Percentiles rank a stretch among this genome's conserved stretches.
These are phyloP conservation scores for Clarias platycephalus DNA, from an alignment of 2,797 vertebrate species.

Conservation along the genomic window DNA sequence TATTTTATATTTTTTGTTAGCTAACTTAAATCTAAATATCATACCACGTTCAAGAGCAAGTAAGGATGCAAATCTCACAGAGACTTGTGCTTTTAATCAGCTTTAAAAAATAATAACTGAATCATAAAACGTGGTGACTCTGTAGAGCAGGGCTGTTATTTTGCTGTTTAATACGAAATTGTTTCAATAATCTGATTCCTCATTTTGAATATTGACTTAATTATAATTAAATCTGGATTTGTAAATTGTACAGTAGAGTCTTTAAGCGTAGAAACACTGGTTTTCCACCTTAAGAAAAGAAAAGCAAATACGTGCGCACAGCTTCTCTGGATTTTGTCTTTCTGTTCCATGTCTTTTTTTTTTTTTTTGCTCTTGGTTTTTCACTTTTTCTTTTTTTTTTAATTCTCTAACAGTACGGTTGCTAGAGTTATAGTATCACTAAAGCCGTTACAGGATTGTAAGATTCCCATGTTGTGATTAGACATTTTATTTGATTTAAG, in stretches of 20 bases:
- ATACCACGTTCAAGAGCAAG: background rate
- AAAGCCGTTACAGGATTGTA: constrained; percentile 21
- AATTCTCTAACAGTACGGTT: constrained; percentile 28
- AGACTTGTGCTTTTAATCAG: too few relatives aligned
- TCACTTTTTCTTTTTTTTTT: background rate
- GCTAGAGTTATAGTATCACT: constrained; percentile 45
- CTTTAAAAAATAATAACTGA: background rate
- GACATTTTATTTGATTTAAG: constrained; percentile 49
- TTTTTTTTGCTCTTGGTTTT: background rate
- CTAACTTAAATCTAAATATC: background rate
- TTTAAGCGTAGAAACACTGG: background rate
- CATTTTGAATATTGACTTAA: too few relatives aligned
- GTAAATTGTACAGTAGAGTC: background rate
- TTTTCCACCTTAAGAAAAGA: background rate
- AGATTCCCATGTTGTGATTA: constrained; percentile 60
- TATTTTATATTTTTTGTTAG: background rate
- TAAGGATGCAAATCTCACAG: background rate
- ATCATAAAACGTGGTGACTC: background rate
- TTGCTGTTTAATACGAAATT: background rate
- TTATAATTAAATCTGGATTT: background rate
- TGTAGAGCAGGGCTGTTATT: background rate
- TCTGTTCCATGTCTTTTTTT: background rate
- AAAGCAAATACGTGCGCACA: background rate
- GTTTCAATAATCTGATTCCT: background rate
- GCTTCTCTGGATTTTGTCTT: constrained; percentile 18